Percentiles rank a stretch among this genome's conserved stretches.
phyloP scores from a whole-genome alignment of 1,140 invertebrate genomes.

The Chrysomallon squamiferum region DNA sequence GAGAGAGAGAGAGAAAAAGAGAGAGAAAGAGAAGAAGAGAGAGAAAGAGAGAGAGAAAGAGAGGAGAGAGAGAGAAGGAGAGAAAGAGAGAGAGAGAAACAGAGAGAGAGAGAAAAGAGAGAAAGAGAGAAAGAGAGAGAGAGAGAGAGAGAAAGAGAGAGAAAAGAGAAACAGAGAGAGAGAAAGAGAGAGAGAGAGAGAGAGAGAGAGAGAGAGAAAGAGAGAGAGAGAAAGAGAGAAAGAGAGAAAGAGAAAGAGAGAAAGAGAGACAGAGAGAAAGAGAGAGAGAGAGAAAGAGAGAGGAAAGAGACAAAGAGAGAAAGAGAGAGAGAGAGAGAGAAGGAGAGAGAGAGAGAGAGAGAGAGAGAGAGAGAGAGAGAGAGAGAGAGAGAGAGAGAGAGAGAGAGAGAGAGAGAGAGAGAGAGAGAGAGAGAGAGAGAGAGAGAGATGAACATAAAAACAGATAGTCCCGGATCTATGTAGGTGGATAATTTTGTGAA shows the following conservation, averaged over 20 bases:
- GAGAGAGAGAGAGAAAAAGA: not conserved
- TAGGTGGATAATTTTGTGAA: too few relatives aligned
- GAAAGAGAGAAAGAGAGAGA: not conserved
- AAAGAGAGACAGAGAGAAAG: too few relatives aligned
- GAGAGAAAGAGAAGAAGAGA: not conserved
- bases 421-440: too few relatives aligned
- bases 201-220: not conserved
- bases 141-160: not conserved
- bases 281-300: too few relatives aligned
- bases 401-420: too few relatives aligned
- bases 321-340: too few relatives aligned
- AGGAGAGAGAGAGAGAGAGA: too few relatives aligned
- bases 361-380: too few relatives aligned
- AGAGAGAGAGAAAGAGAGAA: not conserved
- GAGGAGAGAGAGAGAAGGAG: not conserved
- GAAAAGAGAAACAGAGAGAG: not conserved
- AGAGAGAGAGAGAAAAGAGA: not conserved
- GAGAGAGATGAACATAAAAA: too few relatives aligned
- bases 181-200: not conserved
- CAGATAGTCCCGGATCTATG: too few relatives aligned
- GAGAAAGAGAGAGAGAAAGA: not conserved
- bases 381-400: too few relatives aligned
- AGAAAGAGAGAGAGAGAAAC: slow-evolving; percentile 1
- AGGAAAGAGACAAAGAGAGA: too few relatives aligned
- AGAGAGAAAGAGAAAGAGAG: not conserved